Base-by-base conservation (phyloP, 2,113 vertebrate species). In the Lagenorhynchus albirostris region DNA sequence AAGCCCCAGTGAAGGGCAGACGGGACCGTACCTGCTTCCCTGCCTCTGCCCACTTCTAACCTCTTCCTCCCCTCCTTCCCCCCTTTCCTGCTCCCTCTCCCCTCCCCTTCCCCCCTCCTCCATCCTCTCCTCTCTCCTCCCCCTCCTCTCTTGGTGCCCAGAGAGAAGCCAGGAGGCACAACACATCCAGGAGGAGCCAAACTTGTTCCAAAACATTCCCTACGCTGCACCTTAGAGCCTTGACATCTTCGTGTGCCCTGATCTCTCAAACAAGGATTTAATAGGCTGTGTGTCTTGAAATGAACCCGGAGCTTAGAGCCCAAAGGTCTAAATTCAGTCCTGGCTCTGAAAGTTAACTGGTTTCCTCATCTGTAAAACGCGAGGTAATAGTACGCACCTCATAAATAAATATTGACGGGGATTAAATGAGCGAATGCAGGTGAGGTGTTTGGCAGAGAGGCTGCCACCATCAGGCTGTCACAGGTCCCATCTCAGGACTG, bases 21-120 rank as follows among this genome's bases (percentile, higher is more conserved):
- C 7, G 2, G 13, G 83, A 26, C 17, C 8, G 6, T n/a, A 17
- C 2, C 63, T 25, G n/a, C 29, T 53, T 62, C 25, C 6, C 17
- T 20, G 23, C 13, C 71, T 84, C 38, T 29, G 26, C 60, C 77
- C 29, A 38, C 31, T 47, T n/a, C 63, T 74, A 55, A 18, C 2
- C 29, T 18, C 74, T n/a, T 26, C 5, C 14, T 38, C 29, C 21
- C 47, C 14, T 1, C 33, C 31, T 38, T n/a, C 5, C 5, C 18
- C 12, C 23, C 47, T 23, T 8, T n/a, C 31, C 17, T n/a, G 13
- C 33, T 7, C 20, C 20, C 17, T n/a, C 4, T 3, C 33, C 36
- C 5, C 5, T 36, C 11, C 6, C 55, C n/a, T n/a, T n/a, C 8
- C 60, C 1, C 2, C 36, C 5, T 29, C 31, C 17, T n/a, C 47